Conservation (phyloP, 2,797 vertebrate genomes). For the Kryptolebias ocellatus region DNA sequence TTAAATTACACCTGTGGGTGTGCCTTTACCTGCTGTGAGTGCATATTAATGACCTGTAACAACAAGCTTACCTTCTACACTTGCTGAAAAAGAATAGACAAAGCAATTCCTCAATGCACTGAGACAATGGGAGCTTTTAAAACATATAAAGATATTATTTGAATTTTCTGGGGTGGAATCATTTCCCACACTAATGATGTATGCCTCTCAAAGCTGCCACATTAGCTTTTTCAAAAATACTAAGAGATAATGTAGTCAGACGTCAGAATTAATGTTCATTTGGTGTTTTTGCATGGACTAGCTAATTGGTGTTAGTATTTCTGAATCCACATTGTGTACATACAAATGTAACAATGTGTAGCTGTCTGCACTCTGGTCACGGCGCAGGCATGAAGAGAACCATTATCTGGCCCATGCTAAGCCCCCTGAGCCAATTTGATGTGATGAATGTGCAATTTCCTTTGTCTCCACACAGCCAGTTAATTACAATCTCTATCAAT, state of each 20-base stretch:
- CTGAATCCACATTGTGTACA: constrained; percentile 16
- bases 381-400: constrained; percentile 66
- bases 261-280: constrained; percentile 3
- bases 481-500: constrained; percentile 81
- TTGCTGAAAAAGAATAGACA: constrained; percentile 10
- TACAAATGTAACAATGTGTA: constrained; percentile 41
- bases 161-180: constrained; percentile 6
- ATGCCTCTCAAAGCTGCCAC: constrained; percentile 6
- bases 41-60: constrained; percentile 12
- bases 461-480: constrained; percentile 73
- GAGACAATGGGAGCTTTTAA: neutral
- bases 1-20: constrained; percentile 27
- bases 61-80: neutral
- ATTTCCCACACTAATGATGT: constrained; percentile 9
- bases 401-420: constrained; percentile 70
- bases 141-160: constrained; percentile 2
- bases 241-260: neutral
- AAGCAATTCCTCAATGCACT: neutral
- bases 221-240: constrained; percentile 16
- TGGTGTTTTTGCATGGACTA: constrained; percentile 12
- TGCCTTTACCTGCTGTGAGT: constrained; percentile 11
- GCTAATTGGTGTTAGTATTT: constrained; percentile 26
- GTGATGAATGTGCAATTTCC: constrained; percentile 84
- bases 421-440: constrained; percentile 74
- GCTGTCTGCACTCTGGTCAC: constrained; percentile 64